Base-by-base conservation (phyloP, 2,113 vertebrate genomes). In the Charadrius vociferus region DNA sequence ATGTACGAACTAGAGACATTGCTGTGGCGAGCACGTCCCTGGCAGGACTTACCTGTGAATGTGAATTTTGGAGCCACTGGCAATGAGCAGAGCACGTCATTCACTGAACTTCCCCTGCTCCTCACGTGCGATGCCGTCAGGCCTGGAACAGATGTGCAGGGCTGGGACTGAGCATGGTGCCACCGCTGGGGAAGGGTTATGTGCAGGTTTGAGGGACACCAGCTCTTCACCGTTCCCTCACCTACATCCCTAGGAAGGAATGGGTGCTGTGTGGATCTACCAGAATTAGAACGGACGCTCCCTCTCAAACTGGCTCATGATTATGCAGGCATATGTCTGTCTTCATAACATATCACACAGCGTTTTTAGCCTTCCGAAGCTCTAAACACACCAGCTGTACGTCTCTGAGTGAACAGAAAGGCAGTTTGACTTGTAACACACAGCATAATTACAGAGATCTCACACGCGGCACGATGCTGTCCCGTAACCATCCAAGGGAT, bases 381-480 rank as follows among this genome's bases (percentile, higher is more conserved):
- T 68, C 58, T 30, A 29, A 83, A 17, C 72, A 30, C 53, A 68
- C 4, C 72, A 77, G 67, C 32, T 86, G 62, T 15, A 45, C 27
- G 9, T 26, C 37, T 68, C 74, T 5, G 56, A 72, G 62, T 3
- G 45, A 83, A 12, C 26, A 88, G 62, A 75, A 49, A 61, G 63
- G 53, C 62, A 43, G 62, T 12, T 17, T 72, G 75, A 52, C 71
- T 52, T 2, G 0, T 2, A n/a, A 18, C 49, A 24, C 53, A 23
- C 29, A 30, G 49, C 59, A 14, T 7, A 6, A 26, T 43, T 6
- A 36, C 61, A 15, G 39, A 41, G 59, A 23, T 36, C 34, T 74
- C 65, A 41, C 43, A 26, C 2, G 1, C 0, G 7, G 14, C 5
- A 34, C 0, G 0, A 9, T 3, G 10, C 59, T n/a, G 47, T 14